phyloP scores from a whole-genome alignment of 2,113 vertebrate species.

The Nesoenas mayeri region DNA sequence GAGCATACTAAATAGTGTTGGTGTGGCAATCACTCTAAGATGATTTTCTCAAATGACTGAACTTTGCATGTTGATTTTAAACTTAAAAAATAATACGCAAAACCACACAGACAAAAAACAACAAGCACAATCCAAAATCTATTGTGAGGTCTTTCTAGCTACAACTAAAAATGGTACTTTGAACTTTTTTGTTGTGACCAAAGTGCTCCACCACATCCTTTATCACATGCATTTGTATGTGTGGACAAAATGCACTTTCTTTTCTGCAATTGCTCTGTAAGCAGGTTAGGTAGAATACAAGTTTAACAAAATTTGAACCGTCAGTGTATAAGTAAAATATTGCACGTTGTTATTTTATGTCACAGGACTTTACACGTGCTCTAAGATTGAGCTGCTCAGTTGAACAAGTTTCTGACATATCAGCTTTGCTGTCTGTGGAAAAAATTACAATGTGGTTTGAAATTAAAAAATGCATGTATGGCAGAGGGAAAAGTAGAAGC shows the following conservation, averaged over 20 bases:
- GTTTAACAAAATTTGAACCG: not conserved
- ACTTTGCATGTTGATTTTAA: not conserved
- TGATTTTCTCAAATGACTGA: not conserved
- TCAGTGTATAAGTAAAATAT: not conserved
- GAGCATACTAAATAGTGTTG: not conserved
- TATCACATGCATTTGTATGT: accelerated
- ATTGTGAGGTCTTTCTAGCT: not conserved
- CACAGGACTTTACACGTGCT: accelerated
- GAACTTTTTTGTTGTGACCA: not conserved
- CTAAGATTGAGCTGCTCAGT: not conserved
- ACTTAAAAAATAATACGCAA: not conserved
- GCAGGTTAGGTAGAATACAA: not conserved
- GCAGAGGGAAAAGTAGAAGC: not conserved
- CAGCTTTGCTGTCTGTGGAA: not conserved
- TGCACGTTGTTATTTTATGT: accelerated
- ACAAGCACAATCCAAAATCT: not conserved
- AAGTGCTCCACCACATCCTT: not conserved
- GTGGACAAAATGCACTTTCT: not conserved
- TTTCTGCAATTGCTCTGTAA: not conserved
- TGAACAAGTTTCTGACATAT: not conserved
- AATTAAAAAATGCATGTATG: not conserved
- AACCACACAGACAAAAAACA: not conserved
- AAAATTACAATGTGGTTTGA: not conserved
- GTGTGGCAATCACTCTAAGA: not conserved
- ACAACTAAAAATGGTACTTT: not conserved